Evolutionary conservation across 1,140 invertebrate species (phyloP).

Genomic region (Latrodectus geometricus): DNA sequence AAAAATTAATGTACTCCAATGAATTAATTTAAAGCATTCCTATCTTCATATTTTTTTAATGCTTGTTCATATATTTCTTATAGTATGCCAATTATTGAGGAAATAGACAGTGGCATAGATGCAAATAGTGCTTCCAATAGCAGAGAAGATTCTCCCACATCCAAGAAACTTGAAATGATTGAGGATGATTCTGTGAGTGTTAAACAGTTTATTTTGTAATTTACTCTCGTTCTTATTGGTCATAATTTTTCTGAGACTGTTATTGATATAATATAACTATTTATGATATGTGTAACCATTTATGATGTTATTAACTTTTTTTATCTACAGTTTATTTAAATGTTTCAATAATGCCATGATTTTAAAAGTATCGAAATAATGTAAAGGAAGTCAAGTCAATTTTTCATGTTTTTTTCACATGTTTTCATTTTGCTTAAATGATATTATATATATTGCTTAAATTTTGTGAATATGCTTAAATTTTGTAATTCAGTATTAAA

Average conservation of each 20-base stretch:
- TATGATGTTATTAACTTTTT: neutral
- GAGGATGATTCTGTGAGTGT: conserved; percentile 62
- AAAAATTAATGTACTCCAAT: no score
- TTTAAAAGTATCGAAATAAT: neutral
- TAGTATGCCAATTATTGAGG: conserved; percentile 61
- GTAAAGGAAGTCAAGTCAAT: no score
- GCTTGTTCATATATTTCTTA: no score
- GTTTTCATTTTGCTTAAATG: no score
- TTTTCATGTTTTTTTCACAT: no score
- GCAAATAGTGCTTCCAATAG: conserved; percentile 73
- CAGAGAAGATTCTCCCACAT: conserved; percentile 75
- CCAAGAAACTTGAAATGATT: conserved; percentile 71
- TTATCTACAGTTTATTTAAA: neutral
- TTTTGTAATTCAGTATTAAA: no score
- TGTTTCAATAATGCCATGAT: neutral
- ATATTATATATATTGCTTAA: no score
- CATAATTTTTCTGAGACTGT: neutral
- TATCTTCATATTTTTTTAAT: no score
- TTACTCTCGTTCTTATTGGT: conserved; percentile 12
- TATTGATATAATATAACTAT: neutral
- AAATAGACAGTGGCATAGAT: conserved; percentile 75
- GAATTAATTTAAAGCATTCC: no score
- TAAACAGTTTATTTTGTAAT: conserved; percentile 19
- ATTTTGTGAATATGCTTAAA: no score
- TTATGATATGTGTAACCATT: neutral